Evolutionary conservation across 2,797 vertebrate species (phyloP), one percentile per base, ranked within the genome.

Genomic region (Hydrophis major): DNA sequence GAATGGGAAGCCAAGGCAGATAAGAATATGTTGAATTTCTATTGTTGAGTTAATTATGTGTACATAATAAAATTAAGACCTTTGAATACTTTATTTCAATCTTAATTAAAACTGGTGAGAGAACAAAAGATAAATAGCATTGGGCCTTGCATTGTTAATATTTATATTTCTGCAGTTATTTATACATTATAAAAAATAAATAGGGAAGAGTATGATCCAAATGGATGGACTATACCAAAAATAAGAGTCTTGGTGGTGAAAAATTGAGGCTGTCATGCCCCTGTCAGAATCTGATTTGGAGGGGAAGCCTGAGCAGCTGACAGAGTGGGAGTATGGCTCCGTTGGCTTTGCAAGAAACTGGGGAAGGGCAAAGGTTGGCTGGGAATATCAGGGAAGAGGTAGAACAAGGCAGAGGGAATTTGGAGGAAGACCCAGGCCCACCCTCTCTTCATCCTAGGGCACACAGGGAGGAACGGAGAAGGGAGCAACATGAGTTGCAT

Each of bases 61-160:
- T 32, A 87, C 90, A 32, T 78, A 94, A 37, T 42, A 32, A 63
- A 61, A 50, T 59, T 25, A 63, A 95, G 92, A 90, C 61, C 22
- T 90, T 11, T 90, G 18, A 89, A n/a, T 50, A 4, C 27, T 6
- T 87, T 93, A 20, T 12, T 94, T 93, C 92, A 93, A 83, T 50
- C 61, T 32, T 86, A n/a, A 22, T 86, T 89, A 27, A 94, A 93
- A 91, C 0, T 27, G 1, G 0, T 4, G 87, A 60, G n/a, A 89
- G 32, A 93, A 63, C 2, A 56, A 94, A 92, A n/a, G 91, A 89
- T 1, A 16, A 28, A 78, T 90, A 32, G 63, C 37, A 7, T 93
- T 14, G 69, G 59, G 4, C 11, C 20, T 25, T 56, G 63, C 55
- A 11, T 74, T 27, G 63, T 61, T 53, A 66, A 10, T 42, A 11